A percentile compares a stretch with the other conserved stretches of the same genome.
phyloP scores from a whole-genome alignment of 2,888 invertebrate species.

The Polydrusus tereticollis region DNA sequence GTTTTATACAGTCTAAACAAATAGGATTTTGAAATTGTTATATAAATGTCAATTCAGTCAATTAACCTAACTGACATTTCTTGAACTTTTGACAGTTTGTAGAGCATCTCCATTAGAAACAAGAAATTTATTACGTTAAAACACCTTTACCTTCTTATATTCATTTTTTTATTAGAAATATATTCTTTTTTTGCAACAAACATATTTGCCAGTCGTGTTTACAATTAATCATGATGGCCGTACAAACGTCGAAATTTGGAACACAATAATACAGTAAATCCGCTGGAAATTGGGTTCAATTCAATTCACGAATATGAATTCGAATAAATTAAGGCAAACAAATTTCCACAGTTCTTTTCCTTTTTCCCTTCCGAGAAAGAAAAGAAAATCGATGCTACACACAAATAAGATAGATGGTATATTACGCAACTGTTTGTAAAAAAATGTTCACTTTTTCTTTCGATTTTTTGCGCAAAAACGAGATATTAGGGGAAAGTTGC shows the following conservation, averaged over 20 bases:
- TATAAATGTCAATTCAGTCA: too few relatives aligned
- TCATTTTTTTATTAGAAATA: too few relatives aligned
- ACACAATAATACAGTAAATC: conserved; percentile 31
- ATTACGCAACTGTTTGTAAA: conserved; percentile 17
- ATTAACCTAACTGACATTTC: too few relatives aligned
- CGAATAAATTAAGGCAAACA: conserved; percentile 37
- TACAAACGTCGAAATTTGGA: conserved; percentile 21
- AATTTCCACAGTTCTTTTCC: conserved; percentile 24
- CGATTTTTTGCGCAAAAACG: not conserved
- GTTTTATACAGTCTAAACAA: too few relatives aligned
- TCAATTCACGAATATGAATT: conserved; percentile 39
- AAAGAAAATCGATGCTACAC: conserved; percentile 25
- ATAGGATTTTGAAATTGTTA: too few relatives aligned
- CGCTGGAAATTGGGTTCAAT: conserved; percentile 34
- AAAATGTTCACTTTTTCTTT: not conserved
- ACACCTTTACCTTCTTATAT: too few relatives aligned
- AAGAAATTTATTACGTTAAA: too few relatives aligned
- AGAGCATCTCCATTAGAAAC: too few relatives aligned
- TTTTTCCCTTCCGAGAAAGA: conserved; percentile 23
- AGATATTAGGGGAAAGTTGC: not conserved
- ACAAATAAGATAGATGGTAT: conserved; percentile 27
- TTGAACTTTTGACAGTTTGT: too few relatives aligned
- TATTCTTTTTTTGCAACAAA: not conserved
- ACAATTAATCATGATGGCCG: conserved; percentile 24
- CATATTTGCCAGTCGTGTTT: not conserved